Base-by-base conservation (phyloP, 2,888 invertebrate species). In the Pteria penguin region DNA sequence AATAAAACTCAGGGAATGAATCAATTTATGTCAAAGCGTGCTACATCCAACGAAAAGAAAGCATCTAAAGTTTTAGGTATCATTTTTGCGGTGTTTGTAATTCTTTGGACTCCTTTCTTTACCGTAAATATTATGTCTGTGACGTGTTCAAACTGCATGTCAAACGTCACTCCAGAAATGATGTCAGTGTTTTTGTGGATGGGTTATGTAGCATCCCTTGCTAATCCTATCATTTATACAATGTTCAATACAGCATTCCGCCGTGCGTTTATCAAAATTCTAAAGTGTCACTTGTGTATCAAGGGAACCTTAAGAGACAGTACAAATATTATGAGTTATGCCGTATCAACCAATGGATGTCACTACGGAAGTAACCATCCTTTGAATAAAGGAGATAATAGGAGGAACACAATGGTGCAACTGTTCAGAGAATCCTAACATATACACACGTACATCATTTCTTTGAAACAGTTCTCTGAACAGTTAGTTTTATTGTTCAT, bases 141-240 rank as follows among this genome's bases (percentile, higher is more conserved):
- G 29, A 79, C 85, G 1, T 91, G 91, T 81, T 60, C 67, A 3
- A 27, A 75, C 1, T 91, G 91, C 80, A 82, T 87, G 75, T 63
- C 68, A 3, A 75, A 81, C 11, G 65, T 90, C 5, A 89, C 87
- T 1, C 83, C 87, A 1, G 83, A 87, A 32, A 75, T 90, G 68
- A 89, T 91, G 88, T 87, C 90, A 4, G 78, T 85, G 18, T 88
- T 91, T 72, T 80, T 90, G 3, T 92, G 92, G 92, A 88, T 92
- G 83, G 92, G 92, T 22, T 92, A 91, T 58, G 78, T 88, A 24
- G 90, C 92, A 1, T 91, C 91, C 0, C 82, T 91, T 67, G 90
- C 90, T 26, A 92, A 92, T 71, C 92, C 92, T 4, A 91, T 92
- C 73, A 91, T 92, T 58, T 92, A 92, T 72, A 92, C 91, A 4